Conservation (phyloP, 2,797 vertebrate genomes). For the Silurus lanzhouensis region DNA sequence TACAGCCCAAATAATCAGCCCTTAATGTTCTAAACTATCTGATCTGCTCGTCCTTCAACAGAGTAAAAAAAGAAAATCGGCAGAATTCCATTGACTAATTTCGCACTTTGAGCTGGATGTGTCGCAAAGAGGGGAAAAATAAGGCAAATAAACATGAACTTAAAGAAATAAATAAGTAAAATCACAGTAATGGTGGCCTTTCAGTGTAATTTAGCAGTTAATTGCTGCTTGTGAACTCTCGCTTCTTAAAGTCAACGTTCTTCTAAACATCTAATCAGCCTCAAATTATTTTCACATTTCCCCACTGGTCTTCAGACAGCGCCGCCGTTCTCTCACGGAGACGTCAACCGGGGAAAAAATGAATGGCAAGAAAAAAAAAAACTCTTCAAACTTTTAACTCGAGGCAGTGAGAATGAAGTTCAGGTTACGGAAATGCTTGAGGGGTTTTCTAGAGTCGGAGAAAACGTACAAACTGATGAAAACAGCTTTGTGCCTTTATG, state of each 20-base stretch:
- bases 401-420: conserved; percentile 22
- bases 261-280: conserved; percentile 36
- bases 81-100: not conserved
- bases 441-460: conserved; percentile 18
- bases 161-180: conserved; percentile 1
- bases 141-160: not conserved
- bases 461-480: conserved; percentile 53
- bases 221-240: conserved; percentile 27
- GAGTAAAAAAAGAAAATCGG: not conserved
- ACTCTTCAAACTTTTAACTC: not conserved
- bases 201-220: conserved; percentile 21
- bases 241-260: conserved; percentile 9
- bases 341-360: not conserved
- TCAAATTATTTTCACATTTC: conserved; percentile 17
- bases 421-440: conserved; percentile 29
- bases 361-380: not conserved
- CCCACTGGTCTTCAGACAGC: not conserved
- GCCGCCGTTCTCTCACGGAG: not conserved
- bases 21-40: conserved; percentile 46
- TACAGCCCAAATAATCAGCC: conserved; percentile 47
- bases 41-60: conserved; percentile 16
- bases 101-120: not conserved
- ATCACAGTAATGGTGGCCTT: not conserved
- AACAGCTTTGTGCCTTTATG: conserved; percentile 51
- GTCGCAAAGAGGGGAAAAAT: not conserved